Conservation (phyloP, 2,113 vertebrate genomes). For the Corythornis cristatus region DNA sequence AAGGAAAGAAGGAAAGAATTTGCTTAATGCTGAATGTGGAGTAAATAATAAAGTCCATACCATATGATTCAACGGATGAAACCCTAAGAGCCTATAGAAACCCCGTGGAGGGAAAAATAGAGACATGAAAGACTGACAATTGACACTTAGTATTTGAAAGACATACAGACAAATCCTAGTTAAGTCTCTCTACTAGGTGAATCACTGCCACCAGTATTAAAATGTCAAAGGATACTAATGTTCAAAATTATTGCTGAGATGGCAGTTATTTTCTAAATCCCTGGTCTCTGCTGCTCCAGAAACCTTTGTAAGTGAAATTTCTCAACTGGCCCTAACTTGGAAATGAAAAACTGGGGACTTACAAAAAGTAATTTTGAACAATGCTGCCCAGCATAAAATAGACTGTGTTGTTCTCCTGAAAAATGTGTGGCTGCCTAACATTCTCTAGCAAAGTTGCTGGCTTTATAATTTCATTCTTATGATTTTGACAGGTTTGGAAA, state of each 20-base stretch:
- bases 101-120: background rate
- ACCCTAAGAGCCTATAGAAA: background rate
- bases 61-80: background rate
- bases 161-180: slow-evolving; percentile 37
- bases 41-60: background rate
- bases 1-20: background rate
- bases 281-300: background rate
- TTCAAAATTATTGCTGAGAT: slow-evolving; percentile 39
- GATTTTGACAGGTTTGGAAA: background rate
- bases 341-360: slow-evolving; percentile 35
- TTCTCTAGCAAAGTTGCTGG: slow-evolving; percentile 42
- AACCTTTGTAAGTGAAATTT: slow-evolving; percentile 26
- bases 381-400: slow-evolving; percentile 24
- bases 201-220: slow-evolving; percentile 24
- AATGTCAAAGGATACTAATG: slow-evolving; percentile 26
- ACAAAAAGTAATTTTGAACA: slow-evolving; percentile 33
- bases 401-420: background rate
- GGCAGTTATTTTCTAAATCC: slow-evolving; percentile 17
- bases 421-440: slow-evolving; percentile 28
- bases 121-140: background rate
- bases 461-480: background rate
- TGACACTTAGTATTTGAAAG: slow-evolving; percentile 19
- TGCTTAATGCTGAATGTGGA: background rate
- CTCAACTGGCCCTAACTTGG: slow-evolving; percentile 20
- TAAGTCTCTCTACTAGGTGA: slow-evolving; percentile 34